Evolutionary conservation across 1,140 invertebrate genomes (phyloP).

Genomic region (Rhopalosiphum padi): DNA sequence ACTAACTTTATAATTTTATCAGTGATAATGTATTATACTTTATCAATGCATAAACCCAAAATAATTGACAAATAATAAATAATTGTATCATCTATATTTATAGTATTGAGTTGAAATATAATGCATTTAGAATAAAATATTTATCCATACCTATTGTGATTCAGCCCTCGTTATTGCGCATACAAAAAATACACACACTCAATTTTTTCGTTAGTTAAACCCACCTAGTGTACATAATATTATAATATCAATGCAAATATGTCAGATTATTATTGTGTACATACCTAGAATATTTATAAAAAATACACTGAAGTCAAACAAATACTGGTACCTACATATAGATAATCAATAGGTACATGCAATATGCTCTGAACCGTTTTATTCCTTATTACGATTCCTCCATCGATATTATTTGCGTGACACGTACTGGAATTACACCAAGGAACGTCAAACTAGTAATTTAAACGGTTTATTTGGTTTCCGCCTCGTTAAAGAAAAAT

Average conservation of each 20-base stretch:
- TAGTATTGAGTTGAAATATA: not conserved
- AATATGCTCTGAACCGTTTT: not conserved
- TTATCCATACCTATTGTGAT: not conserved
- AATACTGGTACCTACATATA: not conserved
- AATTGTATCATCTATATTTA: not conserved
- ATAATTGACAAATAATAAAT: not conserved
- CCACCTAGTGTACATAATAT: not conserved
- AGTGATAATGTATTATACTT: not conserved
- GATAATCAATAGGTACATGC: not conserved
- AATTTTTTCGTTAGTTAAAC: not conserved
- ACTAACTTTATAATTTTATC: not conserved
- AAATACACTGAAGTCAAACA: not conserved
- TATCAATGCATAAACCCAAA: not conserved
- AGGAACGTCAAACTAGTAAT: not conserved
- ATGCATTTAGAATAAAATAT: not conserved
- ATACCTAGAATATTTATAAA: not conserved
- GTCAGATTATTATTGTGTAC: not conserved
- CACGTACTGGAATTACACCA: not conserved
- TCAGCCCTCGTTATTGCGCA: not conserved
- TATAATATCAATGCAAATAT: not conserved
- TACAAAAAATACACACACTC: not conserved
- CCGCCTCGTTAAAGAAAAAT: not conserved
- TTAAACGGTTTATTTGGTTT: constrained; percentile 27
- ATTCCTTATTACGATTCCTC: not conserved
- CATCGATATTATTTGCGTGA: not conserved